Base-by-base conservation (phyloP, 2,888 invertebrate genomes). In the Philereme vetulata region DNA sequence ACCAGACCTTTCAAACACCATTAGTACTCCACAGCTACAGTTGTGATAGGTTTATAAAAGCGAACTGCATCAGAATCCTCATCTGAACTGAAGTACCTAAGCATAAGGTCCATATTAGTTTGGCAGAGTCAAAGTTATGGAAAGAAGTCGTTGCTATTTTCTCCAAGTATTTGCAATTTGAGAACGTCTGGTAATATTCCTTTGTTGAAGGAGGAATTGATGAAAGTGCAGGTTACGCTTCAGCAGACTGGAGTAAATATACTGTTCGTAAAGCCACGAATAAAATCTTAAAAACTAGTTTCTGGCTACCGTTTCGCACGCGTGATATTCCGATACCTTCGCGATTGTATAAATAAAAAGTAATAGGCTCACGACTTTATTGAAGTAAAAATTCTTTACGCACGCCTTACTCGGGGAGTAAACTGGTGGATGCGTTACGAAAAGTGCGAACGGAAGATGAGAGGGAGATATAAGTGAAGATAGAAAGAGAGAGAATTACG, bases 201-300 rank as follows among this genome's bases (percentile, higher is more conserved):
- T 64, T 67, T 64, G 62, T 64, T 60, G 48, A 53, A 56, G 43
- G 48, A 51, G 56, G 51, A 61, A 64, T 63, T 60, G 60, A 65
- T 58, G 62, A 62, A 62, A 62, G 55, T 58, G 54, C 54, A 57
- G 51, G 40, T 51, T 52, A 32, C 40, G 51, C 50, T 54, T 51
- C 47, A 55, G 57, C 54, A 21, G 40, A 43, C 47, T 11, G 33
- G 34, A 55, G 44, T 1, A 21, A 21, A 21, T 21, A 21, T 21
- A 21, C 21, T 21, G 21, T 21, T 21, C 21, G 21, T 21, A 21
- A 21, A 21, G 21, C 21, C 21, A 21, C 21, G 21, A 21, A 21
- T 21, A 21, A 21, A 21, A 21, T 21, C 1, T 21, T 1, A 21
- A 2, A 21, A 21, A 21, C 21, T 21, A 21, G 21, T 21, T 21